Base-by-base conservation (phyloP, 2,113 vertebrate genomes). In the Athene cunicularia region DNA sequence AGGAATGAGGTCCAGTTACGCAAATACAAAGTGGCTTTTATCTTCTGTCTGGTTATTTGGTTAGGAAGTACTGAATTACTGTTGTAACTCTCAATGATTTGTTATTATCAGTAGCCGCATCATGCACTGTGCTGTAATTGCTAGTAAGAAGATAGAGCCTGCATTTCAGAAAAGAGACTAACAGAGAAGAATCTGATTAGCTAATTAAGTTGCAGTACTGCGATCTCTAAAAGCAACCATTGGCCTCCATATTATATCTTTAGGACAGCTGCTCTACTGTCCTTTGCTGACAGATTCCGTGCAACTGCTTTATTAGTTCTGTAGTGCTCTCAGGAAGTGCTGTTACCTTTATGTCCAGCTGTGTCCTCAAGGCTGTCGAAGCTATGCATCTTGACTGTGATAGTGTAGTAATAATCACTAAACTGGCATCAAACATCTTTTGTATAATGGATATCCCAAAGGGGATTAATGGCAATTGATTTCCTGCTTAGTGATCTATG, bases 1-100 rank as follows among this genome's bases (percentile, higher is more conserved):
- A n/a, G 23, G 74, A 91, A 76, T 60, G 73, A 93, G 39, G 85
- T 90, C 79, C 83, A 62, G 80, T 72, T 95, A 89, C 76, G 75
- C 91, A 92, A 86, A 92, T 73, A 70, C 16, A 12, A 75, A 67
- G 50, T 63, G 19, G 70, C 52, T 89, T 94, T 86, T 94, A 41
- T 67, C 22, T 58, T 63, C 76, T 68, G 19, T 35, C 67, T 52
- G 19, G 4, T 80, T 95, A 20, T 87, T 96, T 90, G 59, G 71
- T 86, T 64, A 74, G 32, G 58, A 80, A 85, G 30, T 37, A 74
- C 17, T 63, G 70, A 91, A 80, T 95, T 91, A 33, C 60, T 67
- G 41, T 81, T 84, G 41, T 77, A 89, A 67, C 32, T 58, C 26
- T 24, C 50, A 94, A 63, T 74, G 74, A 74, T 74, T 86, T 74